Percentiles rank a stretch among this genome's conserved stretches.
These are phyloP conservation scores for Phodopus roborovskii DNA, from an alignment of 2,113 vertebrate genomes.

Conservation along the genomic window DNA sequence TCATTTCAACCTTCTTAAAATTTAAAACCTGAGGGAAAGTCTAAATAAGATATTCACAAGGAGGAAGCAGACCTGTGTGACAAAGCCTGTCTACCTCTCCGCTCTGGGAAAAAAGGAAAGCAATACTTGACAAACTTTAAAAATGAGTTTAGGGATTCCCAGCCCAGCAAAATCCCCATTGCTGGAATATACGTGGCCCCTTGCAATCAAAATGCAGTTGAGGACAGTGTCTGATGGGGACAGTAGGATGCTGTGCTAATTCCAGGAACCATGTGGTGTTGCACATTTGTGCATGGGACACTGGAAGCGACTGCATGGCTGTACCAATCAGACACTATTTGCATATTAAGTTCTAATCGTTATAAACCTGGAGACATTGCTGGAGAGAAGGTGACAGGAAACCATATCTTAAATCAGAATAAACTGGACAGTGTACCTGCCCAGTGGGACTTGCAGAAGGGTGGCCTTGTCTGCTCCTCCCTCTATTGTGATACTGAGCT, in stretches of 20 bases:
- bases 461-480: not conserved
- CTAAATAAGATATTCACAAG: conserved; percentile 32
- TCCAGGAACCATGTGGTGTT: not conserved
- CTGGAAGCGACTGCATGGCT: not conserved
- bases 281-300: conserved; percentile 1
- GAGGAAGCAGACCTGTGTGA: not conserved
- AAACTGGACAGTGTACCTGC: not conserved
- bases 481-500: not conserved
- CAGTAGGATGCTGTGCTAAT: conserved; percentile 38
- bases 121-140: conserved; percentile 50
- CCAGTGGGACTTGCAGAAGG: not conserved
- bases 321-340: conserved; percentile 69
- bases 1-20: conserved; percentile 32
- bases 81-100: not conserved
- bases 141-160: conserved; percentile 53
- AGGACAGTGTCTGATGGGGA: conserved; percentile 60
- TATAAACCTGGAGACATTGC: conserved; percentile 16
- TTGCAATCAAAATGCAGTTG: conserved; percentile 40
- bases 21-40: conserved; percentile 36
- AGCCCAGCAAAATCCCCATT: conserved; percentile 45
- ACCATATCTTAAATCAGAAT: conserved; percentile 4
- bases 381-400: not conserved
- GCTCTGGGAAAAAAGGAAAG: not conserved
- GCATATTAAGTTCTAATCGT: conserved; percentile 64
- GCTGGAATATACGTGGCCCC: conserved; percentile 37